Conservation (phyloP, 2,888 invertebrate species). For the Harpalus rubripes region DNA sequence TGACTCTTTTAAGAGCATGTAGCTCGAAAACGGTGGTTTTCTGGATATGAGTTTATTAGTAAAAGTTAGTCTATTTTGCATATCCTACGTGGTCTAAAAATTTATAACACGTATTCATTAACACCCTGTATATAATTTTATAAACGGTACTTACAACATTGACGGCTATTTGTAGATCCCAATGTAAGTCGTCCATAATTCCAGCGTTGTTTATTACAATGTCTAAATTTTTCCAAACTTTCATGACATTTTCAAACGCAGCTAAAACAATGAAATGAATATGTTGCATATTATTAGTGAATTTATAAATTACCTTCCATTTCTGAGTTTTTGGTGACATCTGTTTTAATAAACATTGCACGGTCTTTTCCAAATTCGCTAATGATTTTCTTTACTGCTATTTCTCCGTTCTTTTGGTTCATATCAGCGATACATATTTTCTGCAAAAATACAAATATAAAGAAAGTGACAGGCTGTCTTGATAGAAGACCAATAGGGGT, state of each 20-base stretch:
- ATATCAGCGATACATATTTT: slow-evolving; percentile 73
- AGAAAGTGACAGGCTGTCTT: too few relatives aligned
- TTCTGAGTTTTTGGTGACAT: slow-evolving; percentile 86
- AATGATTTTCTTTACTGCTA: slow-evolving; percentile 81
- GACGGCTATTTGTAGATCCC: slow-evolving; percentile 85
- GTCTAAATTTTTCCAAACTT: slow-evolving; percentile 76
- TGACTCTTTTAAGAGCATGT: too few relatives aligned
- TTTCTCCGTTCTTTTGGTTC: slow-evolving; percentile 78
- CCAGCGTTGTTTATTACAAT: slow-evolving; percentile 87
- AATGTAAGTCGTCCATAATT: slow-evolving; percentile 87
- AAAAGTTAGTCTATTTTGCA: too few relatives aligned
- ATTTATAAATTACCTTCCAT: slow-evolving; percentile 81
- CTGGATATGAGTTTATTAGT: too few relatives aligned
- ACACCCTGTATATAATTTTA: too few relatives aligned
- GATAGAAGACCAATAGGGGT: too few relatives aligned
- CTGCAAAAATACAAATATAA: slow-evolving; percentile 69
- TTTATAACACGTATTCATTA: too few relatives aligned
- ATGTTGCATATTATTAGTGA: background rate
- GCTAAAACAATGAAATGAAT: background rate
- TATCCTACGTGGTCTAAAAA: too few relatives aligned
- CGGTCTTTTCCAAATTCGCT: slow-evolving; percentile 84
- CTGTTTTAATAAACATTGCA: slow-evolving; percentile 84
- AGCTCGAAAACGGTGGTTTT: too few relatives aligned
- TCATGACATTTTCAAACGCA: slow-evolving; percentile 73
- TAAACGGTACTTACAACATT: slow-evolving; percentile 75